Conservation (phyloP, 2,113 vertebrate species). For the Abramis brama region DNA sequence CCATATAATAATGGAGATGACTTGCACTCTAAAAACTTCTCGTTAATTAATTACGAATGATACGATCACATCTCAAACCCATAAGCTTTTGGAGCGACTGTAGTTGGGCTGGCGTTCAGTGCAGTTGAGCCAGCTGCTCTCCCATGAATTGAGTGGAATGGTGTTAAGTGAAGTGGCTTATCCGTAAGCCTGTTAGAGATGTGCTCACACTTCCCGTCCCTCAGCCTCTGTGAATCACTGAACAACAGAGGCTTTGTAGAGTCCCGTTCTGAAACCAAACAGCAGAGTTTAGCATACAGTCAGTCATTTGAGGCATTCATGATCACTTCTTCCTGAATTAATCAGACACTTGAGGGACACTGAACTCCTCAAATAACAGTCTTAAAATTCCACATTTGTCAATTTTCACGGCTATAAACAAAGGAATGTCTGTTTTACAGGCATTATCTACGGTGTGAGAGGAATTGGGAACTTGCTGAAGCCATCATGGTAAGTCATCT, state of each 20-base stretch:
- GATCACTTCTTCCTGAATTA: constrained; percentile 1
- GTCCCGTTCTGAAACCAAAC: neutral
- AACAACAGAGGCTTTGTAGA: constrained; percentile 26
- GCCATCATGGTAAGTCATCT: neutral
- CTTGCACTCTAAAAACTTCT: neutral
- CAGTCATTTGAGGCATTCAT: neutral
- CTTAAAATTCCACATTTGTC: neutral
- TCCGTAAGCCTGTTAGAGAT: constrained; percentile 41
- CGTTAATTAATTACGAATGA: neutral
- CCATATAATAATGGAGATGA: neutral
- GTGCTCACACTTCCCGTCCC: constrained; percentile 34
- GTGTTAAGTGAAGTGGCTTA: constrained; percentile 54
- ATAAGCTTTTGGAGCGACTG: constrained; percentile 19
- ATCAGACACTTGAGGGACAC: neutral
- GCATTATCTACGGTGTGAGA: neutral
- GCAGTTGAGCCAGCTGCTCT: constrained; percentile 60
- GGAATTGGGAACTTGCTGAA: neutral
- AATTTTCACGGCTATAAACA: constrained; percentile 1
- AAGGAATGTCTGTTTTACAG: constrained; percentile 16
- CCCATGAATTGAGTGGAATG: constrained; percentile 53
- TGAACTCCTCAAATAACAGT: neutral
- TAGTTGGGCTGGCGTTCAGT: neutral
- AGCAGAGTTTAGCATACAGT: neutral
- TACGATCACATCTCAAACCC: neutral
- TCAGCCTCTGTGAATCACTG: neutral